A percentile compares a stretch with the other conserved stretches of the same genome.
Conservation (phyloP, 2,888 invertebrate species). For the Eristalis tenax region DNA sequence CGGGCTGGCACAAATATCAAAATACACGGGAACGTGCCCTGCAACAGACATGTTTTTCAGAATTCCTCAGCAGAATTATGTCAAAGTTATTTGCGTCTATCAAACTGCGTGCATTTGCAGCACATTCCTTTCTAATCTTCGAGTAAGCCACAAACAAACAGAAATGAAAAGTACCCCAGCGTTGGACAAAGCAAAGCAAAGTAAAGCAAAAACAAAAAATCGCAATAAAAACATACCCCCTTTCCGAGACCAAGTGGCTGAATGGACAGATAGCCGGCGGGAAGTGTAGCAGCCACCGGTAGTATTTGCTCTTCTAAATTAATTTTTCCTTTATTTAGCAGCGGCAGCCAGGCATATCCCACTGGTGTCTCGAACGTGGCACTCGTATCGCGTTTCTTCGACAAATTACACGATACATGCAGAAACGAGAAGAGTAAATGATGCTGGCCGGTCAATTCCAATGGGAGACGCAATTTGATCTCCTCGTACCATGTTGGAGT, state of each 20-base stretch:
- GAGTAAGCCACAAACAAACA: slow-evolving; percentile 17
- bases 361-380: slow-evolving; percentile 89
- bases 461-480: slow-evolving; percentile 94
- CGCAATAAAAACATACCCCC: slow-evolving; percentile 86
- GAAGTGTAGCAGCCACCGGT: slow-evolving; percentile 93
- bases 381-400: slow-evolving; percentile 89
- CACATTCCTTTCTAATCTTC: slow-evolving; percentile 16
- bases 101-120: background rate
- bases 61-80: background rate
- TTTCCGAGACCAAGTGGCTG: slow-evolving; percentile 94
- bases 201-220: background rate
- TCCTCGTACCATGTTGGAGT: slow-evolving; percentile 96
- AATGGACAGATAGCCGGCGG: slow-evolving; percentile 93
- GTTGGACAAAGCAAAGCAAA: background rate
- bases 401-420: slow-evolving; percentile 95
- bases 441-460: slow-evolving; percentile 91
- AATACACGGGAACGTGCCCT: background rate
- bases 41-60: background rate
- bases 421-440: slow-evolving; percentile 97
- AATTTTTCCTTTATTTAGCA: slow-evolving; percentile 91
- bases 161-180: slow-evolving; percentile 31
- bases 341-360: slow-evolving; percentile 96
- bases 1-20: background rate
- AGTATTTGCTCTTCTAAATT: slow-evolving; percentile 91
- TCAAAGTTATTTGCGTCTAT: background rate